Evolutionary conservation across 2,113 vertebrate genomes (phyloP).

Genomic region (Aramus guarauna): DNA sequence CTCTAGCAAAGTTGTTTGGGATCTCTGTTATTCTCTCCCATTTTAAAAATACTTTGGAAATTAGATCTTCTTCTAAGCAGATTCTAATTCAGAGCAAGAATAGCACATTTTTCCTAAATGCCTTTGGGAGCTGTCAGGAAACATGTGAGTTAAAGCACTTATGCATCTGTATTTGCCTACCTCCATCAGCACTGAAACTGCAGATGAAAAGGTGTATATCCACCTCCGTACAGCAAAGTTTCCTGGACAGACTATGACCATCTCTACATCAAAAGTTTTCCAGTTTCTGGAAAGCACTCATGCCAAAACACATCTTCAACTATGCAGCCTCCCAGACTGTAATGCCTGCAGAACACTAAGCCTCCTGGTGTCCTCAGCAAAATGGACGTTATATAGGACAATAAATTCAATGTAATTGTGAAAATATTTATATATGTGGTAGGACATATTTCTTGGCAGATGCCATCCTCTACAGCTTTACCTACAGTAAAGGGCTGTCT

Average conservation of each 20-base stretch:
- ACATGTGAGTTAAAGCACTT: neutral
- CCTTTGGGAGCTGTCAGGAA: neutral
- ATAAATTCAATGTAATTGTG: neutral
- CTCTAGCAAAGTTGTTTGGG: neutral
- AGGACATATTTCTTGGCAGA: neutral
- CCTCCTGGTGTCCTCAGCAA: neutral
- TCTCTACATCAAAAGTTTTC: neutral
- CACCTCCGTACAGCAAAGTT: neutral
- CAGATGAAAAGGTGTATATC: neutral
- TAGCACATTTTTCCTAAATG: neutral
- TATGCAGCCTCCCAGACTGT: neutral
- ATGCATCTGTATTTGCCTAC: neutral
- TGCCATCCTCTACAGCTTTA: neutral
- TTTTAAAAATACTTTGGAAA: neutral
- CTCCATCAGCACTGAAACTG: neutral
- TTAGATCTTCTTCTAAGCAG: neutral
- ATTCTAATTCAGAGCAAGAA: neutral
- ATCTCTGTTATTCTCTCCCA: neutral
- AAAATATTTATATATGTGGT: neutral
- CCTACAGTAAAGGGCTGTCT: neutral
- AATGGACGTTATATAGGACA: neutral
- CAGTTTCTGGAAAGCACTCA: neutral
- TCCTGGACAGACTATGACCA: neutral
- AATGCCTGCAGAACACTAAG: neutral
- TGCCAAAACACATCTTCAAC: neutral